phyloP scores from a whole-genome alignment of 1,140 invertebrate genomes.

The Cylas formicarius region DNA sequence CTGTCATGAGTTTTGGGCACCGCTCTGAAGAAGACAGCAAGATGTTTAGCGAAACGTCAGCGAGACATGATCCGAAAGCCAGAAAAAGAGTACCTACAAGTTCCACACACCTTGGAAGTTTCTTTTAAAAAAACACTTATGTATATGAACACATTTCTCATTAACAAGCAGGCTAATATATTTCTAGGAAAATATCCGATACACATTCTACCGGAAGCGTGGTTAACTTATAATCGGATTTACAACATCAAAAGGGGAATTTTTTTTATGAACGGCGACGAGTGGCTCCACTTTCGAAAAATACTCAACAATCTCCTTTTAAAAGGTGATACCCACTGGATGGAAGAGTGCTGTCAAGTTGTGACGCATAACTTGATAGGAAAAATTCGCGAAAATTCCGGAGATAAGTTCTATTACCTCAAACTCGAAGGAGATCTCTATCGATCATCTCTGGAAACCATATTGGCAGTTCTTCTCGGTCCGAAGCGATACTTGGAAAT shows the following conservation, averaged over 20 bases:
- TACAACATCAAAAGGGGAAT: conserved; percentile 66
- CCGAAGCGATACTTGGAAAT: conserved; percentile 39
- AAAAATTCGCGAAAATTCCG: conserved; percentile 9
- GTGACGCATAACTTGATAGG: conserved; percentile 41
- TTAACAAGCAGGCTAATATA: no score
- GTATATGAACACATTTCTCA: no score
- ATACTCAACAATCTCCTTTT: conserved; percentile 69
- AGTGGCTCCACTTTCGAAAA: conserved; percentile 64
- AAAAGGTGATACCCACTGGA: conserved; percentile 42
- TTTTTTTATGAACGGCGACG: conserved; percentile 80
- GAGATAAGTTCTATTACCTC: conserved; percentile 4
- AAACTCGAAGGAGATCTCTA: conserved; percentile 65
- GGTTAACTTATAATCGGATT: conserved; percentile 69
- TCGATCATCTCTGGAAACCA: conserved; percentile 64
- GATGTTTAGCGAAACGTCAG: no score
- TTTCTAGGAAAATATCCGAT: conserved; percentile 53
- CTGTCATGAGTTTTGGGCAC: no score
- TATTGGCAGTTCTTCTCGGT: conserved; percentile 65
- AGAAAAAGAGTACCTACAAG: no score
- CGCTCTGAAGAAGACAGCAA: no score
- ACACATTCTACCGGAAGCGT: conserved; percentile 75
- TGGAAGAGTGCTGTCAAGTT: conserved; percentile 46
- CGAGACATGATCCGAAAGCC: no score
- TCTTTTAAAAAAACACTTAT: no score
- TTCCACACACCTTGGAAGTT: no score